phyloP scores from a whole-genome alignment of 2,888 invertebrate genomes.

The Scrobipalpa atriplicella region DNA sequence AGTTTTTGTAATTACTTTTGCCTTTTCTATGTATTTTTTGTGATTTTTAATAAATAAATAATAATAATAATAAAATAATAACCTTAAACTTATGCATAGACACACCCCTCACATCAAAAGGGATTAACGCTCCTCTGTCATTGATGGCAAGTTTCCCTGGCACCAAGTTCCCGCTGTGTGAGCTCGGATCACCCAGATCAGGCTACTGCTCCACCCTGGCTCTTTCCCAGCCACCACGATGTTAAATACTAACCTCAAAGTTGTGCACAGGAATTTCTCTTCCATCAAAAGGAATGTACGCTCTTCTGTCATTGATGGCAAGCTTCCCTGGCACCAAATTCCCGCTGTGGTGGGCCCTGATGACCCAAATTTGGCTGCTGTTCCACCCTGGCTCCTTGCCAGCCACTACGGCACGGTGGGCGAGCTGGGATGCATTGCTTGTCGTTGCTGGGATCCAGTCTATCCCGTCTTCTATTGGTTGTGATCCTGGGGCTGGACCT shows the following conservation, averaged over 20 bases:
- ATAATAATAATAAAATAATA: neutral
- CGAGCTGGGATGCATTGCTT: slow-evolving; percentile 48
- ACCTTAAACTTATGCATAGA: slow-evolving; percentile 77
- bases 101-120: slow-evolving; percentile 64
- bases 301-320: slow-evolving; percentile 63
- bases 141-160: slow-evolving; percentile 73
- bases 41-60: no score
- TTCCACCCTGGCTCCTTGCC: slow-evolving; percentile 73
- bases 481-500: slow-evolving; percentile 24
- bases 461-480: slow-evolving; percentile 42
- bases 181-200: slow-evolving; percentile 71
- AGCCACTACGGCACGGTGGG: slow-evolving; percentile 61
- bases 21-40: no score
- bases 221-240: slow-evolving; percentile 71
- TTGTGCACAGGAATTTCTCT: slow-evolving; percentile 71
- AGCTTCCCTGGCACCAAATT: slow-evolving; percentile 73
- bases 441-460: slow-evolving; percentile 67
- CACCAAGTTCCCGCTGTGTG: slow-evolving; percentile 66
- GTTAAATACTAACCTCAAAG: slow-evolving; percentile 68
- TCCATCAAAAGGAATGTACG: slow-evolving; percentile 65
- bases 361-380: slow-evolving; percentile 70
- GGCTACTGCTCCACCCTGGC: slow-evolving; percentile 70
- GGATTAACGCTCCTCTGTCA: slow-evolving; percentile 65
- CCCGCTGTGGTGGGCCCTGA: slow-evolving; percentile 69
- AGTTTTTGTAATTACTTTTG: no score